Evolutionary conservation across 2,113 vertebrate genomes (phyloP).

Genomic region (Rostratula benghalensis): DNA sequence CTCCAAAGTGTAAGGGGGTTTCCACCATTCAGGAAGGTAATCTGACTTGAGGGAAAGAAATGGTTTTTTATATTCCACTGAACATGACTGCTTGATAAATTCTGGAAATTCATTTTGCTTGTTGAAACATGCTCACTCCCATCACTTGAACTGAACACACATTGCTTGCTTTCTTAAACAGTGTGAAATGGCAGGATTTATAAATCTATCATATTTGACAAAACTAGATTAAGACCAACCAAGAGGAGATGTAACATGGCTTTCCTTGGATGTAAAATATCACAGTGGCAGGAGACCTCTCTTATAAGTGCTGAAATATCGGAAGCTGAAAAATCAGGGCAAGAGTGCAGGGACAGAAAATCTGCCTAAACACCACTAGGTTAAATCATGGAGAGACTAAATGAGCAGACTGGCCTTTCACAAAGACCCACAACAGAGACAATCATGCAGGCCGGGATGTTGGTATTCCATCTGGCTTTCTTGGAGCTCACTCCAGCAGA

Average conservation of each 20-base stretch:
- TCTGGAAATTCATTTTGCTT: slow-evolving; percentile 25
- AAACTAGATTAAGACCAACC: slow-evolving; percentile 3
- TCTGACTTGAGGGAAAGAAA: neutral
- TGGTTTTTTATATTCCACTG: neutral
- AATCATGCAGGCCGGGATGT: too few species aligned
- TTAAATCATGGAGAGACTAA: neutral
- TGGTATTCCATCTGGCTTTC: neutral
- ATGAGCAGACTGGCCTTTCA: neutral
- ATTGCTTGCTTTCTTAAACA: neutral
- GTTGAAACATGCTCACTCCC: slow-evolving; percentile 28
- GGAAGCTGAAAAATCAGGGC: neutral
- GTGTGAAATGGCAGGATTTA: neutral
- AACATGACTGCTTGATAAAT: slow-evolving; percentile 10
- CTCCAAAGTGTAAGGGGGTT: neutral
- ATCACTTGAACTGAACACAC: neutral
- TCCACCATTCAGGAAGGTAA: neutral
- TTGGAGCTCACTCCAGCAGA: neutral
- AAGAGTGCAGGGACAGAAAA: neutral
- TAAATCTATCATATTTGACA: neutral
- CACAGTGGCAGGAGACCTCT: neutral
- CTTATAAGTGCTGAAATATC: neutral
- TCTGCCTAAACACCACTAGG: neutral
- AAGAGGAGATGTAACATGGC: neutral
- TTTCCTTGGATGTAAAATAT: neutral
- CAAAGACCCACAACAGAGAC: fast-evolving